These are phyloP conservation scores for Tokudaia tokunoshimensis DNA, from an alignment of 2,797 vertebrate genomes.

Conservation along the genomic window DNA sequence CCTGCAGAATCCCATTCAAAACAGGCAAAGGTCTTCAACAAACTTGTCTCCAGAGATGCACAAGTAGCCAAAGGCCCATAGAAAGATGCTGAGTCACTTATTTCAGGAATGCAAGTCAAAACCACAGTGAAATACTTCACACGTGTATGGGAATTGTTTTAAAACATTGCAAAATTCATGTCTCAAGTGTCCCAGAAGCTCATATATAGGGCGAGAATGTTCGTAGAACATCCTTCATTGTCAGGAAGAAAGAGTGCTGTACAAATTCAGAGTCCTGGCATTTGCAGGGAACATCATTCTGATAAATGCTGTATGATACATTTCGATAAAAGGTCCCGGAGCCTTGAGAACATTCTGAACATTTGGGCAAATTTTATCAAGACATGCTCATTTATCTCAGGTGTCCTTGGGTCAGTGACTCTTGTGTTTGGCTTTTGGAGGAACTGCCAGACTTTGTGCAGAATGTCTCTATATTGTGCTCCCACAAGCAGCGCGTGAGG, in stretches of 20 bases:
- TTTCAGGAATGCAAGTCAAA: fast-evolving
- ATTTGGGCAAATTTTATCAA: background rate
- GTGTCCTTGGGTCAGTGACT: background rate
- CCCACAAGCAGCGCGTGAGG: fast-evolving
- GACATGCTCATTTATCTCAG: fast-evolving
- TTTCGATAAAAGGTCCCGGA: fast-evolving
- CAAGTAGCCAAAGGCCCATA: fast-evolving
- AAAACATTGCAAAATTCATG: background rate
- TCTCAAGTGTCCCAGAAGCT: background rate
- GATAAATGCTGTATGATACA: background rate
- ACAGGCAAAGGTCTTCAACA: background rate
- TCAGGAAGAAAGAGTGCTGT: background rate
- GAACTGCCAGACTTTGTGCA: background rate
- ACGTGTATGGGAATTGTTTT: fast-evolving
- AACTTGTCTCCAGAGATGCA: background rate
- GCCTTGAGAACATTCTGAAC: background rate
- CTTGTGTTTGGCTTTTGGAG: background rate
- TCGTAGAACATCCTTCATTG: fast-evolving
- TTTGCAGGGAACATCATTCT: background rate
- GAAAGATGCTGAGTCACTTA: fast-evolving
- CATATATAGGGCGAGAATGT: fast-evolving
- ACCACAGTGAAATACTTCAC: no score
- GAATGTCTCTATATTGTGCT: fast-evolving
- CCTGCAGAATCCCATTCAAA: background rate
- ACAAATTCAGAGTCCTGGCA: background rate